These are phyloP conservation scores for Eptatretus burgeri DNA, from an alignment of 2,113 vertebrate species.

Conservation along the genomic window DNA sequence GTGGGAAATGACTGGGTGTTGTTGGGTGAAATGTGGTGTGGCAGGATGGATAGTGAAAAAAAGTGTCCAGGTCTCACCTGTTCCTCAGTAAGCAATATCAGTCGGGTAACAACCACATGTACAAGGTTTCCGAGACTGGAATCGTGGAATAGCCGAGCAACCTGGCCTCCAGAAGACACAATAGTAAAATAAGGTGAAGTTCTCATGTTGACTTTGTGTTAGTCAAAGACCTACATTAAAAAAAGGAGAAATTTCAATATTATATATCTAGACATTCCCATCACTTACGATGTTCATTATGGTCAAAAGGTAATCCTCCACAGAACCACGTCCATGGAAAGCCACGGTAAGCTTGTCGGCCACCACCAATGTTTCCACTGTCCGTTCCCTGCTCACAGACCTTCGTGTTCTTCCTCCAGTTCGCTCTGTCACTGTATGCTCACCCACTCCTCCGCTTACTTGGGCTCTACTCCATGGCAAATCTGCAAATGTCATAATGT, in stretches of 20 bases:
- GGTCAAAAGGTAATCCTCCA: constrained; percentile 90
- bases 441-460: too few relatives aligned
- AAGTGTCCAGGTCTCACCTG: constrained; percentile 26
- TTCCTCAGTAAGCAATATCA: constrained; percentile 83
- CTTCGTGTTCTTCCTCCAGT: constrained; percentile 13
- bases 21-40: too few relatives aligned
- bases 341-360: constrained; percentile 97
- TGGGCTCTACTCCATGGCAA: too few relatives aligned
- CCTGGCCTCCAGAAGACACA: constrained; percentile 83
- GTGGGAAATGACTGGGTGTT: too few relatives aligned
- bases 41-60: too few relatives aligned
- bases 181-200: background rate
- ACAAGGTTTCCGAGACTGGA: constrained; percentile 95
- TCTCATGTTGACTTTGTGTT: too few relatives aligned
- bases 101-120: constrained; percentile 71
- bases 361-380: constrained; percentile 86
- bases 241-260: too few relatives aligned
- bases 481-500: too few relatives aligned
- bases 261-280: too few relatives aligned
- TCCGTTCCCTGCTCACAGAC: constrained; percentile 66
- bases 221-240: too few relatives aligned
- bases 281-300: constrained; percentile 99
- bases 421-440: too few relatives aligned
- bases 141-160: constrained; percentile 99
- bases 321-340: constrained; percentile 72